Base-by-base conservation (phyloP, 2,113 vertebrate genomes). In the Perccottus glenii region DNA sequence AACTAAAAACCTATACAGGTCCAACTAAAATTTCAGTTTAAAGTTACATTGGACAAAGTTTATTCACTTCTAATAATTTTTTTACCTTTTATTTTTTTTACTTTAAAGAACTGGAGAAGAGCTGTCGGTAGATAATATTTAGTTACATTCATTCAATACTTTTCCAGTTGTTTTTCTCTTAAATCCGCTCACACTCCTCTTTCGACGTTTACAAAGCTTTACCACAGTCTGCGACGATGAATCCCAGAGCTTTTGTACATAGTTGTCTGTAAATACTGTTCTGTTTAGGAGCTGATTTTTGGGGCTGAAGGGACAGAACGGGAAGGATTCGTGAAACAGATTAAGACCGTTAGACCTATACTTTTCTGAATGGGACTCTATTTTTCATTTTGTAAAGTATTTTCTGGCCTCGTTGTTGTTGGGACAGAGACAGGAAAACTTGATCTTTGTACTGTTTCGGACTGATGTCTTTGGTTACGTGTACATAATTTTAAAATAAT, bases 401-500 rank as follows among this genome's bases (percentile, higher is more conserved):
- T 76, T 94, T 79, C 67, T 95, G 90, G 95, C 93, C 14, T 60
- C 94, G 94, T 94, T 93, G 93, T 95, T 94, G 94, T 92, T 95
- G 93, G 52, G 94, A 94, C 73, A 93, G 94, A 94, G 53, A 95
- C 94, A 95, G 94, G 94, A 97, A 75, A 81, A 95, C 92, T 94
- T 94, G 93, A 93, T 77, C 88, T 99, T 99, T 98, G 95, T 98
- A 99, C 94, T 94, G 96, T 96, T 98, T 93, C 95, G 93, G 94
- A 95, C 96, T 91, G 94, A 95, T 95, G 95, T 96, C 94, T 96
- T 98, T 98, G 95, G 95, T 97, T 97, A 96, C 95, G 90, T 98
- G 97, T 99, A 99, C 91, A 99, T 98, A 98, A 94, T 97, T 98
- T 98, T 95, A 98, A 98, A 94, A 94, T 92, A 98, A 98, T 98